A percentile compares a stretch with the other conserved stretches of the same genome.
phyloP scores from a whole-genome alignment of 2,797 vertebrate genomes.

The Platyrinchus mystaceus region DNA sequence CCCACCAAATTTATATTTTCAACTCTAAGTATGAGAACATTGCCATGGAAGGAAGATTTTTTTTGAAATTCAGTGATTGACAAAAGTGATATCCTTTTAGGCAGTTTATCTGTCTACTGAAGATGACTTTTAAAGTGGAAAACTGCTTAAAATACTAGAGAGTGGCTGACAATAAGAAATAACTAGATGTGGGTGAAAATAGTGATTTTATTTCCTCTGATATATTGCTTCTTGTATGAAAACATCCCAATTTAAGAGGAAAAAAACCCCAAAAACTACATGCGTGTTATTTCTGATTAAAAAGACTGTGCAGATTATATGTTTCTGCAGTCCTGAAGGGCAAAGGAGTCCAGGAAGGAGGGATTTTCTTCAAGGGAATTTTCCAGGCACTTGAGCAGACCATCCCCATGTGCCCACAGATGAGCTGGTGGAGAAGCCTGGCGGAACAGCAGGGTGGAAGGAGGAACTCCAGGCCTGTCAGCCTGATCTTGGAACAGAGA shows the following conservation, averaged over 20 bases:
- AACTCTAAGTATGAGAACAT: background rate
- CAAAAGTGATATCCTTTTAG: background rate
- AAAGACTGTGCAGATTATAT: conserved; percentile 9
- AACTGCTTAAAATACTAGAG: background rate
- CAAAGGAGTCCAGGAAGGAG: background rate
- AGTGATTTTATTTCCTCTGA: background rate
- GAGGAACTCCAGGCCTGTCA: background rate
- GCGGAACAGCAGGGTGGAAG: background rate
- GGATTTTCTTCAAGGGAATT: background rate
- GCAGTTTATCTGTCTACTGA: background rate
- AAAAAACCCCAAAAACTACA: background rate
- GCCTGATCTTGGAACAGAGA: background rate
- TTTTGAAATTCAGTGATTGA: background rate
- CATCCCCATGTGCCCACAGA: background rate
- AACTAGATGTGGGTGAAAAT: background rate
- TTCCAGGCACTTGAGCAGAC: background rate
- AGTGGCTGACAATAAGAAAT: background rate
- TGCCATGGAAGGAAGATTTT: background rate
- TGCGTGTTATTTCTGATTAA: conserved; percentile 53
- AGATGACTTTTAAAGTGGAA: background rate
- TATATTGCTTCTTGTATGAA: background rate
- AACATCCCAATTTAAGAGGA: conserved; percentile 36
- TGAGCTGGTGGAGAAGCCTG: background rate
- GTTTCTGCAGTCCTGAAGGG: background rate
- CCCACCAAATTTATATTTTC: background rate